Percentiles rank a stretch among this genome's conserved stretches.
Evolutionary conservation across 1,140 invertebrate genomes (phyloP).

Genomic region (Drosophila parvula): DNA sequence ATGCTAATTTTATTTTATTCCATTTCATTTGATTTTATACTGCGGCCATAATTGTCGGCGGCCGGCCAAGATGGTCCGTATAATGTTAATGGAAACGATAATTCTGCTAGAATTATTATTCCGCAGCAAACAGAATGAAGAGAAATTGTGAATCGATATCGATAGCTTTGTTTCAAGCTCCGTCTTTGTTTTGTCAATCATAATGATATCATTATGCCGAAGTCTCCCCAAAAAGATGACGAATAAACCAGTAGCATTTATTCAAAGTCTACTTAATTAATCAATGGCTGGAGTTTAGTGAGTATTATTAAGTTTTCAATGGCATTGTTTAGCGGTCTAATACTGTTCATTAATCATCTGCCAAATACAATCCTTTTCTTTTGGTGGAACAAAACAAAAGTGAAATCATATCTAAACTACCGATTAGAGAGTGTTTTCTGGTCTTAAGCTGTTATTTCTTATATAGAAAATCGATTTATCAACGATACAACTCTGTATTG

Average conservation of each 20-base stretch:
- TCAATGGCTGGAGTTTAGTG: constrained; percentile 5
- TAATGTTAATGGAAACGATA: constrained; percentile 21
- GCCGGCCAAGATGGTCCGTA: constrained; percentile 16
- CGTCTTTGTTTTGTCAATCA: background rate
- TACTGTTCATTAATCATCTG: constrained; percentile 14
- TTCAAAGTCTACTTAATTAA: constrained; percentile 11
- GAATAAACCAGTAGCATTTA: constrained; percentile 18
- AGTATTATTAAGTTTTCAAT: constrained; percentile 26
- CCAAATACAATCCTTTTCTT: background rate
- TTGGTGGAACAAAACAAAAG: background rate
- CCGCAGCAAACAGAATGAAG: background rate
- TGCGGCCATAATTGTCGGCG: constrained; percentile 31
- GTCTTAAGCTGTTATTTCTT: background rate
- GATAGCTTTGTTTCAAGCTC: constrained; percentile 24
- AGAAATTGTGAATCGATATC: constrained; percentile 9
- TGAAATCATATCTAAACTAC: background rate
- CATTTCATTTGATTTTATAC: constrained; percentile 7
- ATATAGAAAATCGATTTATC: background rate
- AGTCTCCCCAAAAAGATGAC: constrained; percentile 11
- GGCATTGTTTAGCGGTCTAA: constrained; percentile 19
- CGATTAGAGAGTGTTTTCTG: background rate
- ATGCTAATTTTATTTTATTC: constrained; percentile 46
- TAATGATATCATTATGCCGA: constrained; percentile 24
- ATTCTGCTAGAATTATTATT: constrained; percentile 22
- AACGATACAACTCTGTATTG: background rate